These are phyloP conservation scores for Rhinoptilus africanus DNA, from an alignment of 2,113 vertebrate species.

Conservation along the genomic window DNA sequence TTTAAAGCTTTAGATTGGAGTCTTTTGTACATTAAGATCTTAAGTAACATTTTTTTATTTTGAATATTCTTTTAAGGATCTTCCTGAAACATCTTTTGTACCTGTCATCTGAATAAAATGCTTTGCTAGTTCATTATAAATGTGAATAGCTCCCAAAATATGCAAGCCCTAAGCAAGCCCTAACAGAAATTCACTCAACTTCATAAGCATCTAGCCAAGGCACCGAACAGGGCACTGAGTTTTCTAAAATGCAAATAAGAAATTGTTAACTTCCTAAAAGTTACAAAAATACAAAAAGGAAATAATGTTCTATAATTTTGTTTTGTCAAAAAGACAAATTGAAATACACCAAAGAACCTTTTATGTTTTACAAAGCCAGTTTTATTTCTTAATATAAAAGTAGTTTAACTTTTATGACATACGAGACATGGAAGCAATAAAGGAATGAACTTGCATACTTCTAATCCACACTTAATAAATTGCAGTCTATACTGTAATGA, in stretches of 20 bases:
- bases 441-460: not conserved
- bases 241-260: not conserved
- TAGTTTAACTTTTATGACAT: not conserved
- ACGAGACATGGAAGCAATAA: not conserved
- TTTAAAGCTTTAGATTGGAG: not conserved
- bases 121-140: not conserved
- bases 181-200: not conserved
- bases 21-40: not conserved
- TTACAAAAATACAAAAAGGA: not conserved
- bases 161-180: conserved; percentile 5
- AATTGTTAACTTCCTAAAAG: not conserved
- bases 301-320: not conserved
- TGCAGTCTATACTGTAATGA: not conserved
- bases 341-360: not conserved
- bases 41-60: not conserved
- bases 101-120: not conserved
- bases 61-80: not conserved
- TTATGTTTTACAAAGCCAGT: not conserved
- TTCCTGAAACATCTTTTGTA: not conserved
- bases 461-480: not conserved
- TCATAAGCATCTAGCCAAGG: not conserved
- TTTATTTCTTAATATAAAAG: not conserved
- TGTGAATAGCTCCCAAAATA: not conserved
- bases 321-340: not conserved
- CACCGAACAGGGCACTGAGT: not conserved